Conservation (phyloP, 2,888 invertebrate species). For the Lithophane leautieri region DNA sequence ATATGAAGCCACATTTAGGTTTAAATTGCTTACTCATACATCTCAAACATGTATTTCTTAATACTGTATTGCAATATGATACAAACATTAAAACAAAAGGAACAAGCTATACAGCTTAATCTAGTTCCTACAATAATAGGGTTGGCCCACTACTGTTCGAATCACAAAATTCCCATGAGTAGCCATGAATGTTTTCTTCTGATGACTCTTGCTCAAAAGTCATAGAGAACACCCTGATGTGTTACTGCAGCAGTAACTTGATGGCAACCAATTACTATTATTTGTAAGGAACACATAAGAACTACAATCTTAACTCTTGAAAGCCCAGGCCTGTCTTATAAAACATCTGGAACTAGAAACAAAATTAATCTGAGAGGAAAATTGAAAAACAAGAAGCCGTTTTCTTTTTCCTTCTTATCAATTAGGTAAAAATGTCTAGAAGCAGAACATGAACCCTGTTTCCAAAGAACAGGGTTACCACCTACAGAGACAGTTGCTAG, state of each 20-base stretch:
- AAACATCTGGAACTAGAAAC: background rate
- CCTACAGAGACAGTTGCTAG: conserved; percentile 31
- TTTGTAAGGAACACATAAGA: too few relatives aligned
- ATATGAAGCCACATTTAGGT: background rate
- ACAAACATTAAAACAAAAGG: background rate
- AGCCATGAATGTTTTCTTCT: background rate
- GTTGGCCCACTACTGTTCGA: background rate
- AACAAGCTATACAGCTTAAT: background rate
- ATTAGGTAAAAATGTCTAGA: background rate
- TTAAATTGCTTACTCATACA: background rate
- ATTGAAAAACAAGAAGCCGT: too few relatives aligned
- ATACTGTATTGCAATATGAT: background rate
- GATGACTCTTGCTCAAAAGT: background rate
- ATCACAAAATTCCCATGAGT: background rate
- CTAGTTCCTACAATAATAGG: background rate
- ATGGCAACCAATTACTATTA: background rate
- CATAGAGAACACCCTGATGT: background rate
- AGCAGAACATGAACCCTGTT: background rate
- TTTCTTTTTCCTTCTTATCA: background rate
- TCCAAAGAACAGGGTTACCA: conserved; percentile 30
- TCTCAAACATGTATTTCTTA: background rate
- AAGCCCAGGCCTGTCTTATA: background rate
- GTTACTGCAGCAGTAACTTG: background rate
- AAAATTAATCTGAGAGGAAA: background rate
- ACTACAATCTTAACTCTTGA: background rate